A percentile compares a stretch with the other conserved stretches of the same genome.
phyloP scores from a whole-genome alignment of 2,888 invertebrate genomes.

The Tetramorium bicarinatum region DNA sequence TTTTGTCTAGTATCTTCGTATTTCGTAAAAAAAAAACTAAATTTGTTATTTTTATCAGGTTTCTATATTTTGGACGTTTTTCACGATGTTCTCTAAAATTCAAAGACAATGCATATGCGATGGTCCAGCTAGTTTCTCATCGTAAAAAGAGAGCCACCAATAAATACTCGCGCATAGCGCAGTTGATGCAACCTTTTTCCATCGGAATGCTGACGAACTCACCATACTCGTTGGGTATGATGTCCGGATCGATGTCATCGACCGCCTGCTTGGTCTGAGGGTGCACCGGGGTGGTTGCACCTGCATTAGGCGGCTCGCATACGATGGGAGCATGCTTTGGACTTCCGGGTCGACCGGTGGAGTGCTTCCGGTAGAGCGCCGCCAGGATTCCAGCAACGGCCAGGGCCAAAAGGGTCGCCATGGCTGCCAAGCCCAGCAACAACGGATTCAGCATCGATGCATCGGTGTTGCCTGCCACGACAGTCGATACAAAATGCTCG shows the following conservation, averaged over 20 bases:
- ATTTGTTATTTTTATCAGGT: not conserved
- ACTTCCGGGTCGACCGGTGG: conserved; percentile 82
- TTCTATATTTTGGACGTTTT: not conserved
- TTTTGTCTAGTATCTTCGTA: not conserved
- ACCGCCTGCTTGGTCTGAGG: conserved; percentile 87
- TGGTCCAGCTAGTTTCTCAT: not conserved
- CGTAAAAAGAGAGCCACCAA: not conserved
- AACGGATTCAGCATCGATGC: conserved; percentile 89
- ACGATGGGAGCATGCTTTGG: conserved; percentile 84
- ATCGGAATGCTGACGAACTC: conserved; percentile 82
- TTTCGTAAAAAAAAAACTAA: not conserved
- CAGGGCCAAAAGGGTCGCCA: conserved; percentile 92
- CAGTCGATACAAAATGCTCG: conserved; percentile 73
- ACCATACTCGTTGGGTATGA: conserved; percentile 96
- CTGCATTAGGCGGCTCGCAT: conserved; percentile 84
- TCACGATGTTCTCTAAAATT: not conserved
- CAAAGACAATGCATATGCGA: not conserved
- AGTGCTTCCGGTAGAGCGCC: conserved; percentile 89
- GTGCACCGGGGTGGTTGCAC: conserved; percentile 86
- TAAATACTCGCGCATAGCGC: not conserved
- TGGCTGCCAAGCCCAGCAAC: conserved; percentile 92
- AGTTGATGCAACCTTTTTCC: conserved; percentile 44
- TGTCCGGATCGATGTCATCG: conserved; percentile 94
- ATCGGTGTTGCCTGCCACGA: conserved; percentile 79
- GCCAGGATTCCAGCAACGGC: conserved; percentile 93